A percentile compares a stretch with the other conserved stretches of the same genome.
phyloP scores from a whole-genome alignment of 2,888 invertebrate species.

The Noctua fimbriata region DNA sequence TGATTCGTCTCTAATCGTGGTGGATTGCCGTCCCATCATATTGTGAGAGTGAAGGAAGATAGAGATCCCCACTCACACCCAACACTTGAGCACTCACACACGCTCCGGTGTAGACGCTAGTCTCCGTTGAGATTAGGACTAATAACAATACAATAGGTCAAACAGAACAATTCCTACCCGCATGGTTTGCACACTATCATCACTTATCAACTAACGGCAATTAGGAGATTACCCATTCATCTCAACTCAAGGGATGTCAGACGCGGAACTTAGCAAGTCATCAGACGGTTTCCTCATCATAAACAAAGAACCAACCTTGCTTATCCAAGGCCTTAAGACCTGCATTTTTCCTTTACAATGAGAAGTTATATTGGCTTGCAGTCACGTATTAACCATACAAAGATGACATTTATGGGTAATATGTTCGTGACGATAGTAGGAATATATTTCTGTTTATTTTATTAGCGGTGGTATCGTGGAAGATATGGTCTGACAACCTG shows the following conservation, averaged over 20 bases:
- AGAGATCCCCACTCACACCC: not conserved
- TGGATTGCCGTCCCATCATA: not conserved
- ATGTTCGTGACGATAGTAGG: slow-evolving; percentile 51
- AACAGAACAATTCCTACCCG: slow-evolving; percentile 28
- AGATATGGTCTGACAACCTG: slow-evolving; percentile 28
- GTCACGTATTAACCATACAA: slow-evolving; percentile 44
- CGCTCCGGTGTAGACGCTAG: not conserved
- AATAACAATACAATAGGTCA: not conserved
- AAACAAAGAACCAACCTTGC: slow-evolving; percentile 55
- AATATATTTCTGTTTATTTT: slow-evolving; percentile 40
- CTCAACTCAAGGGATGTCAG: slow-evolving; percentile 8
- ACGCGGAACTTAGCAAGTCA: slow-evolving; percentile 45
- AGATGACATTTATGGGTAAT: slow-evolving; percentile 46
- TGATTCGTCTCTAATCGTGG: not conserved
- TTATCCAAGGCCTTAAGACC: slow-evolving; percentile 33
- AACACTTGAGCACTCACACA: too few species aligned
- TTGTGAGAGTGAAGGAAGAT: not conserved
- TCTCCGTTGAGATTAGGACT: not conserved
- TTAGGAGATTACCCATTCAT: slow-evolving; percentile 39
- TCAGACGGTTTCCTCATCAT: slow-evolving; percentile 39
- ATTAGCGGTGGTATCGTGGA: not conserved
- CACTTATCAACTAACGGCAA: slow-evolving; percentile 19
- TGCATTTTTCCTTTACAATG: slow-evolving; percentile 49
- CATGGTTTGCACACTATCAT: slow-evolving; percentile 34
- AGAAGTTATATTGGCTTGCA: slow-evolving; percentile 22